These are phyloP conservation scores for Drosophila sordidula DNA, from an alignment of 2,888 invertebrate species.

Conservation along the genomic window DNA sequence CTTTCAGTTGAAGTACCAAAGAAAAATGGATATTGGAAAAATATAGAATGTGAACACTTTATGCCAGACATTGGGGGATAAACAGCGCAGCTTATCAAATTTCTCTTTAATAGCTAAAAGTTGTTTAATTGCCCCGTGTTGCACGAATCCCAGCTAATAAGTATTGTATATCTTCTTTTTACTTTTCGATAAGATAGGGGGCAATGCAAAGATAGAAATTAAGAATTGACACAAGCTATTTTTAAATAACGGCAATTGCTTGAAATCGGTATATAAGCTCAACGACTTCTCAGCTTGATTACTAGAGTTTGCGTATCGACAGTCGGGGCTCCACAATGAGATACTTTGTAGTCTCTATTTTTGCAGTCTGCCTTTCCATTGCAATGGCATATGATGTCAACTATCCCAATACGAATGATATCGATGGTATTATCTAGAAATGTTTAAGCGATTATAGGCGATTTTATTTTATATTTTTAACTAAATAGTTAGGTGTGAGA, in stretches of 20 bases:
- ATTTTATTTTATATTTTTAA: background rate
- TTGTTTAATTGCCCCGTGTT: no score
- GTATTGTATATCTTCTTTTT: no score
- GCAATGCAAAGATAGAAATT: no score
- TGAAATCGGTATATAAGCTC: constrained; percentile 11
- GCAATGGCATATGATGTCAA: constrained; percentile 12
- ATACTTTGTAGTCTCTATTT: constrained; percentile 1
- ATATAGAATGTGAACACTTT: no score
- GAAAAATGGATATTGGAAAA: no score
- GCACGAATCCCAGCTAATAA: no score
- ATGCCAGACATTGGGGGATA: no score
- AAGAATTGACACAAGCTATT: no score
- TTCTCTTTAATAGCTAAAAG: no score
- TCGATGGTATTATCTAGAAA: constrained; percentile 19
- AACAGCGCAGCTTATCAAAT: no score
- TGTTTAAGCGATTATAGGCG: background rate
- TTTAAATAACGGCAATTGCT: no score
- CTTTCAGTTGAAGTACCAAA: no score
- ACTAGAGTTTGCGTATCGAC: background rate
- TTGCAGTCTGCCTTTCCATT: constrained; percentile 12
- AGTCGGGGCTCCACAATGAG: constrained; percentile 12
- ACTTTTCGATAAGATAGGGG: background rate
- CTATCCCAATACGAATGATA: constrained; percentile 10
- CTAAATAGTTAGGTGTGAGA: constrained; percentile 27
- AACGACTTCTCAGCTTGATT: background rate